Base-by-base conservation (phyloP, 2,888 invertebrate species). In the Shargacucullia verbasci region DNA sequence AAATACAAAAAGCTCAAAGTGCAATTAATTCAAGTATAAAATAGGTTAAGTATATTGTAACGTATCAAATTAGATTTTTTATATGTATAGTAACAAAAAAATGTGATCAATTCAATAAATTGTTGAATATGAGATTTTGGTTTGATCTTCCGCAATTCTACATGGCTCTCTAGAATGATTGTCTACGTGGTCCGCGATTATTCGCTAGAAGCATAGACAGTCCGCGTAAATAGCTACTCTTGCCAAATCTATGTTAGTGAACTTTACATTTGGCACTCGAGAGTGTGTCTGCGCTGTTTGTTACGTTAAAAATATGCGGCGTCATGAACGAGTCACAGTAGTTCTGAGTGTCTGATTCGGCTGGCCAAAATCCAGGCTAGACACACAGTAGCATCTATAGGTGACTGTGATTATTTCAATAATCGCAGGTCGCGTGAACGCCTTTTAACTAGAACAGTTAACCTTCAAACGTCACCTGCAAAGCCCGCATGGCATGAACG, bases 301-400 rank as follows among this genome's bases (percentile, higher is more conserved):
- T 90, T 92, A 93, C 92, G 92, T 92, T 92, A 91, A 91, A 92
- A 92, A 92, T 92, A 94, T 90, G 88, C 90, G 88, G 88, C 93
- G 93, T 93, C 93, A 94, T 85, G 86, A 89, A 74, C 88, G 90
- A 90, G 91, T 92, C 91, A 90, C 88, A 86, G 82, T 78, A 79
- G 79, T 79, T 78, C 76, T 78, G 77, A 70, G 81, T 83, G 86
- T 85, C 85, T 80, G 81, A 82, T 80, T 82, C 81, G 82, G 83
- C 90, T 92, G 91, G 90, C 91, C 84, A 73, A 60, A 65, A 77
- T 91, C 91, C 92, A 92, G 89, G 62, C 76, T 78, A 78, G 70
- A 76, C 78, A 73, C 76, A 79, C 76, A 69, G 69, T 70, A 74
- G 75, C 74, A 79, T 73, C 76, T 70, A 65, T 66, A 59, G 67